phyloP scores from a whole-genome alignment of 2,113 vertebrate species.

The Fregetta grallaria region DNA sequence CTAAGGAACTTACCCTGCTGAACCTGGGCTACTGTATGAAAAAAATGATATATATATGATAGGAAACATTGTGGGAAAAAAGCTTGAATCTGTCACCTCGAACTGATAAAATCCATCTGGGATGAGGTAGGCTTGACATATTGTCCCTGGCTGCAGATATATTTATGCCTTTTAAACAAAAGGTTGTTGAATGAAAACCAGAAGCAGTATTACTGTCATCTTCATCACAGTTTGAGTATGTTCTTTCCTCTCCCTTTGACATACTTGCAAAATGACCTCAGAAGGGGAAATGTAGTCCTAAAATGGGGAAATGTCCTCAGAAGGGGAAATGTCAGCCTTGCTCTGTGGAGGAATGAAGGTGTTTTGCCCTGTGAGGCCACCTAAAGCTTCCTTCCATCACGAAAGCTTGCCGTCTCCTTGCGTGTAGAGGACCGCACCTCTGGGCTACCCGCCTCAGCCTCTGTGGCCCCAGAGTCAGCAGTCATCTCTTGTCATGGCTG shows the following conservation, averaged over 20 bases:
- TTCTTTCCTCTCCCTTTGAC: background rate
- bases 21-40: background rate
- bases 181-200: background rate
- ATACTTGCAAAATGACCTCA: background rate
- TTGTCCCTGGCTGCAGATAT: background rate
- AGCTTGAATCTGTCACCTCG: background rate
- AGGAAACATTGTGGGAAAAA: background rate
- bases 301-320: background rate
- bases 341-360: background rate
- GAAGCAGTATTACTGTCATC: background rate
- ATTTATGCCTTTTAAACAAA: background rate
- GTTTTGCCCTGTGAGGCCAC: background rate
- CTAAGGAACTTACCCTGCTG: background rate
- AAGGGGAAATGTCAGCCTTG: background rate
- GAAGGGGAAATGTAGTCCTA: background rate
- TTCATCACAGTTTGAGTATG: background rate
- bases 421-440: accelerated
- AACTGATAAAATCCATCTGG: background rate
- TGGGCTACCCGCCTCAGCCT: background rate
- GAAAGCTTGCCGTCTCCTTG: background rate
- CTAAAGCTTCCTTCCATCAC: background rate
- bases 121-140: background rate
- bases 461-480: background rate
- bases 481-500: background rate
- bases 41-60: background rate